Evolutionary conservation across 1,140 invertebrate genomes (phyloP).

Genomic region (Acromyrmex heyeri): DNA sequence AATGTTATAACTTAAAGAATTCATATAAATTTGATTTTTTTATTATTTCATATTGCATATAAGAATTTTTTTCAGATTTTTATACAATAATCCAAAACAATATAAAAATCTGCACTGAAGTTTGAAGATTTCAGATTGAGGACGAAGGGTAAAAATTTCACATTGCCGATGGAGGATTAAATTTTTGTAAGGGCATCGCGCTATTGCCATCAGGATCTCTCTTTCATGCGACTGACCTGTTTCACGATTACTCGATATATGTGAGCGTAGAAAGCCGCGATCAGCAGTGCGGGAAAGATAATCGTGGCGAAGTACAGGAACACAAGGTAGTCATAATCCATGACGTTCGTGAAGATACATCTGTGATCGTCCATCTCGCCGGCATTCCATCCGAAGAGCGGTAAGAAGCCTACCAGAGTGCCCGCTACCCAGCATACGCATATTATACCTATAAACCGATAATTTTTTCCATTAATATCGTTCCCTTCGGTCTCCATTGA

Average conservation of each 20-base stretch:
- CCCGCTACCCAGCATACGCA: constrained; percentile 94
- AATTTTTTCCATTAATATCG: too few species aligned
- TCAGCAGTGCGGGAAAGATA: constrained; percentile 93
- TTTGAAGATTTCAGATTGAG: too few species aligned
- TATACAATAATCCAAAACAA: too few species aligned
- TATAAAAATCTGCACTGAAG: too few species aligned
- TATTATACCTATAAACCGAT: constrained; percentile 91
- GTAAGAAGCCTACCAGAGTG: constrained; percentile 92
- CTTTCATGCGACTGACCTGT: constrained; percentile 89
- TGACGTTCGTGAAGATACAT: constrained; percentile 94
- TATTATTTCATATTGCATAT: too few species aligned
- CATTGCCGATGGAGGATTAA: too few species aligned
- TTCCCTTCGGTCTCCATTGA: background rate
- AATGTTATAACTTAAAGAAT: too few species aligned
- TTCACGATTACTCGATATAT: constrained; percentile 95
- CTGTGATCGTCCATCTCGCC: constrained; percentile 86
- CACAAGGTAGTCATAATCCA: constrained; percentile 95
- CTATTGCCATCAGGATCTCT: too few species aligned
- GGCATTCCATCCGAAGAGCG: constrained; percentile 95
- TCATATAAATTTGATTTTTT: too few species aligned
- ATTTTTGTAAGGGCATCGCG: too few species aligned
- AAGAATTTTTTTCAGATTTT: too few species aligned
- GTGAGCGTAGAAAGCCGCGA: constrained; percentile 94
- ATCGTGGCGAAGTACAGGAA: constrained; percentile 96
- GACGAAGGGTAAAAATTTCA: too few species aligned